Conservation (phyloP, 2,888 invertebrate genomes). For the Drosophila anomelani region DNA sequence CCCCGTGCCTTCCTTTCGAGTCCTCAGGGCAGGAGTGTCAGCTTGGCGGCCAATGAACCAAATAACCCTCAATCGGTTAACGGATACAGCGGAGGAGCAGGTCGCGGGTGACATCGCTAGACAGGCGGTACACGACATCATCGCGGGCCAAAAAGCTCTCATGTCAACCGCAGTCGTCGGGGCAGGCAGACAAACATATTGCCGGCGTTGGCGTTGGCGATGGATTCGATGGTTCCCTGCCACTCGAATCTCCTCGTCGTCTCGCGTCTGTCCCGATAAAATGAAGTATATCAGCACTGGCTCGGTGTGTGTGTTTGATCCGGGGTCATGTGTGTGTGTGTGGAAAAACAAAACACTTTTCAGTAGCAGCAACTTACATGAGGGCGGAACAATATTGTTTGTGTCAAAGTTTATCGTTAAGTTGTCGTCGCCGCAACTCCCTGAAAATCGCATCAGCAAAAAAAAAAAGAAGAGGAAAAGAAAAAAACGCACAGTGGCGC, state of each 20-base stretch:
- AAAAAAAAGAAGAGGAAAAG: conserved; percentile 28
- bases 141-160: conserved; percentile 56
- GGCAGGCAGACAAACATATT: conserved; percentile 39
- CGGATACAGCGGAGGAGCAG: conserved; percentile 4
- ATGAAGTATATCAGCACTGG: conserved; percentile 67
- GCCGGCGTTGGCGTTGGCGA: conserved; percentile 3
- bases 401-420: conserved; percentile 76
- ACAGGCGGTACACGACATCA: conserved; percentile 46
- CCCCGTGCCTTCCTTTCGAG: neutral
- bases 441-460: conserved; percentile 47
- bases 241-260: conserved; percentile 59
- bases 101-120: conserved; percentile 36
- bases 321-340: conserved; percentile 59
- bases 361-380: conserved; percentile 42
- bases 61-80: conserved; percentile 62
- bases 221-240: conserved; percentile 36
- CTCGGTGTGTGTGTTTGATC: conserved; percentile 14
- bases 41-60: conserved; percentile 68
- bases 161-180: conserved; percentile 73
- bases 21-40: conserved; percentile 30
- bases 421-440: conserved; percentile 49
- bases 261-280: conserved; percentile 69
- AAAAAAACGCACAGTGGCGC: conserved; percentile 46
- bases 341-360: conserved; percentile 54
- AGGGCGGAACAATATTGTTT: conserved; percentile 64